phyloP scores from a whole-genome alignment of 2,797 vertebrate genomes.

The Falco cherrug region DNA sequence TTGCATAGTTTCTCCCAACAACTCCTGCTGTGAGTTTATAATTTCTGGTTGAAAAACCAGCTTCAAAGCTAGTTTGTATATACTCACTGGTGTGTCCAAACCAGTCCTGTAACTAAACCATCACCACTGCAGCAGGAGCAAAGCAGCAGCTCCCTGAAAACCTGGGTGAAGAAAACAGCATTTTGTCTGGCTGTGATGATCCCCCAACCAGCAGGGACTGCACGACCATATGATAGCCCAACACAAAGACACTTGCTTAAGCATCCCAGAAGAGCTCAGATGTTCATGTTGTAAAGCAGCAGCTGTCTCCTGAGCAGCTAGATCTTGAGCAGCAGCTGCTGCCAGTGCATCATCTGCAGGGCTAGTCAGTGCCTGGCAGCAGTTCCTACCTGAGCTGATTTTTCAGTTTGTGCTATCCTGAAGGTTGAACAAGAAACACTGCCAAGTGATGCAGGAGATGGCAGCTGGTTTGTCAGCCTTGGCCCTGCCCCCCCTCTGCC shows the following conservation, averaged over 20 bases:
- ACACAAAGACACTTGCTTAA: not conserved
- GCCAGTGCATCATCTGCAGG: not conserved
- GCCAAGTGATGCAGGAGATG: not conserved
- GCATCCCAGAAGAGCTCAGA: not conserved
- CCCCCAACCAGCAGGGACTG: not conserved
- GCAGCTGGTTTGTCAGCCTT: not conserved
- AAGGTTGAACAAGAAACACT: not conserved
- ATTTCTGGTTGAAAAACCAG: not conserved
- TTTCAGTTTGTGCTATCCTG: not conserved
- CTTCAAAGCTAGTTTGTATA: not conserved
- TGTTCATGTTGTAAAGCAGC: not conserved
- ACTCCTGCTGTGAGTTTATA: not conserved
- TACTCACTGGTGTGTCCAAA: not conserved
- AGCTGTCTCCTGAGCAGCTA: not conserved
- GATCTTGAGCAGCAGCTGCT: not conserved
- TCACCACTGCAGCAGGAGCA: not conserved
- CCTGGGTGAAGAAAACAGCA: not conserved
- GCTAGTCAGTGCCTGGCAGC: not conserved
- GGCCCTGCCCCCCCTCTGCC: not conserved
- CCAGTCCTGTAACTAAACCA: not conserved
- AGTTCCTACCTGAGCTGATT: not conserved
- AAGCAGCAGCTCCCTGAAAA: not conserved
- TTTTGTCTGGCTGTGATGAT: not conserved
- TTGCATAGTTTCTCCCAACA: not conserved
- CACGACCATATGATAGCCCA: not conserved